Evolutionary conservation across 2,888 invertebrate species (phyloP), one percentile per base, ranked within the genome.

Genomic region (Meiosimyza decipiens): DNA sequence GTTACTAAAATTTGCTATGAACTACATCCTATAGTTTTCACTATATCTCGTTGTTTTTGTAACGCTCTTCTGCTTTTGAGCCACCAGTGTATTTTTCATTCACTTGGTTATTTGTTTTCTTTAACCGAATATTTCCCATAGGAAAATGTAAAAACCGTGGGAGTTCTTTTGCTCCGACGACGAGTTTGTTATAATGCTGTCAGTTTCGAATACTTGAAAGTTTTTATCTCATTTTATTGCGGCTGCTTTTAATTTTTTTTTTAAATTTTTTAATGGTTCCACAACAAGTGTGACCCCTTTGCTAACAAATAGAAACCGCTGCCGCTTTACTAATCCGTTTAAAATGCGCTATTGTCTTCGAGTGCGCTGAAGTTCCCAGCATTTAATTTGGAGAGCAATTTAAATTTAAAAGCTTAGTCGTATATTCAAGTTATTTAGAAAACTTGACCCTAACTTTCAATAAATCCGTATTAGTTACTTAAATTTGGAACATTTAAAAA

Each of bases 141-240:
- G 71, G 70, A 72, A 73, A 40, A 57, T 50, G 47, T 57, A 33
- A 57, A 73, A 71, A 62, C 66, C 71, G 75, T 75, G 75, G 71
- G 75, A 74, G 72, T 74, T 40, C 72, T 71, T 28, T 28, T 28
- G 28, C 28, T 28, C 4, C 28, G 28, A 28, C 28, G 28, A 28
- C 28, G 28, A 22, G 22, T 28, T 71, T 22, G 40, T 40, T 40
- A 40, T 40, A 40, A 28, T 28, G 28, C 40, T 40, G 40, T 66
- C 28, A n/a, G 49, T 13, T 22, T 18, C 54, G 40, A 49, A 55
- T 54, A 66, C 66, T 66, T 66, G 28, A 9, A 55, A n/a, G 33
- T 33, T 66, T 59, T 68, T 13, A 57, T 59, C n/a, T 68, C 50
- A 49, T 15, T n/a, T 18, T 62, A n/a, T 22, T 22, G 28, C 11